Conservation (phyloP, 2,797 vertebrate genomes). For the Parambassis ranga region DNA sequence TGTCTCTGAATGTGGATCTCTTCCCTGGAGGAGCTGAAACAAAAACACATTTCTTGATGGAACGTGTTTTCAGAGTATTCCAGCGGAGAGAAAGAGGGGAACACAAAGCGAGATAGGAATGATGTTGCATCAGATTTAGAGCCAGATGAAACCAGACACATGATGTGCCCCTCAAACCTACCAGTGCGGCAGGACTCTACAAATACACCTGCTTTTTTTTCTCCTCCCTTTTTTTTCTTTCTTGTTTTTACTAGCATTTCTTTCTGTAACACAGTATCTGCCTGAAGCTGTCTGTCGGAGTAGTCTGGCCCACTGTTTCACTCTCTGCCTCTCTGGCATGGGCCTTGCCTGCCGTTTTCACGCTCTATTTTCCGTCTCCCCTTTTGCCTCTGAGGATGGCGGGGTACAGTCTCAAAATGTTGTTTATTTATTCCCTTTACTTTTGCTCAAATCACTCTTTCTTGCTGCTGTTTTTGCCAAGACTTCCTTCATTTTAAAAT, state of each 20-base stretch:
- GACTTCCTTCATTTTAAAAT: constrained; percentile 29
- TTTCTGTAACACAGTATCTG: constrained; percentile 41
- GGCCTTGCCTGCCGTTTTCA: constrained; percentile 38
- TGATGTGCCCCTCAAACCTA: constrained; percentile 57
- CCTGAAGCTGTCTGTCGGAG: constrained; percentile 59
- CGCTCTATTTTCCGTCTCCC: constrained; percentile 57
- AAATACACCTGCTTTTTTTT: constrained; percentile 52
- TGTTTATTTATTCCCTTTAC: constrained; percentile 18
- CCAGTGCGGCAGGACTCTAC: constrained; percentile 45
- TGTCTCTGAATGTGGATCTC: not conserved
- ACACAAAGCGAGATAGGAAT: constrained; percentile 38
- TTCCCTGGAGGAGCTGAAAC: not conserved
- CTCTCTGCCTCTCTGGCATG: constrained; percentile 43
- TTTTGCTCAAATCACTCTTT: constrained; percentile 33
- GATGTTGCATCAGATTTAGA: constrained; percentile 41
- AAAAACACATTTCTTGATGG: constrained; percentile 8
- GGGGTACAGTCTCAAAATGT: constrained; percentile 14
- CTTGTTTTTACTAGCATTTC: constrained; percentile 48
- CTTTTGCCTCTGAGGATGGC: constrained; percentile 25
- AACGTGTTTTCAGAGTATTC: constrained; percentile 14
- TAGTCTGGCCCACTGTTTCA: constrained; percentile 45
- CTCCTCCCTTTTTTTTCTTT: not conserved
- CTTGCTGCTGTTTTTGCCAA: constrained; percentile 23
- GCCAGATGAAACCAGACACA: constrained; percentile 58
- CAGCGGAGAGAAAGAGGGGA: constrained; percentile 14